phyloP scores from a whole-genome alignment of 2,888 invertebrate species.

The Electrophaes corylata region DNA sequence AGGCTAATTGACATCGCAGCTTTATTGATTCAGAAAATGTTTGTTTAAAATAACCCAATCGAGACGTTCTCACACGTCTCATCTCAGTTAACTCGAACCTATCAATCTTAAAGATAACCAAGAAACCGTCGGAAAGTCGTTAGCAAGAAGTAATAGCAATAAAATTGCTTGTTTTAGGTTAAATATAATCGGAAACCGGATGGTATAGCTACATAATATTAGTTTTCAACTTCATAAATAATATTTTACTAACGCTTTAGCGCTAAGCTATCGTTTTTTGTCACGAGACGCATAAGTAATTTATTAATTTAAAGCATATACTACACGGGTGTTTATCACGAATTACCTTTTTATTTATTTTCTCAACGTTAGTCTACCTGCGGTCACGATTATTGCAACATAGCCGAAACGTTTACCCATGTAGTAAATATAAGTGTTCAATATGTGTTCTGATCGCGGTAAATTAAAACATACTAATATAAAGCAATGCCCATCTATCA shows the following conservation, averaged over 20 bases:
- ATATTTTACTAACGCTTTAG: neutral
- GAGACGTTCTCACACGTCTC: constrained; percentile 30
- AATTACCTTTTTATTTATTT: too few species aligned
- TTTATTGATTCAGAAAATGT: constrained; percentile 61
- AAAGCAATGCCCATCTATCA: neutral
- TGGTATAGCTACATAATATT: neutral
- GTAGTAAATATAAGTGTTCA: too few species aligned
- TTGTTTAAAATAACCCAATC: constrained; percentile 43
- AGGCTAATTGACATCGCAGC: constrained; percentile 67
- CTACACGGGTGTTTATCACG: too few species aligned
- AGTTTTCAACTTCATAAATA: neutral
- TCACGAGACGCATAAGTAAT: too few species aligned
- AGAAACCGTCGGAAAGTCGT: constrained; percentile 16
- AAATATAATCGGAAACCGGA: constrained; percentile 34
- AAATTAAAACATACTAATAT: too few species aligned
- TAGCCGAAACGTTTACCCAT: too few species aligned
- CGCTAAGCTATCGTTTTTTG: neutral
- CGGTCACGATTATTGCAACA: too few species aligned
- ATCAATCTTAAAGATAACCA: constrained; percentile 38
- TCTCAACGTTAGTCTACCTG: too few species aligned
- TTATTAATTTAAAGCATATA: too few species aligned
- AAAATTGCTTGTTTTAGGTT: constrained; percentile 33
- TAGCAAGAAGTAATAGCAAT: constrained; percentile 28
- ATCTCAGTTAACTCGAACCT: constrained; percentile 18
- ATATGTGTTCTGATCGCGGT: too few species aligned